These are phyloP conservation scores for Naja naja DNA, from an alignment of 2,113 vertebrate genomes.

Conservation along the genomic window DNA sequence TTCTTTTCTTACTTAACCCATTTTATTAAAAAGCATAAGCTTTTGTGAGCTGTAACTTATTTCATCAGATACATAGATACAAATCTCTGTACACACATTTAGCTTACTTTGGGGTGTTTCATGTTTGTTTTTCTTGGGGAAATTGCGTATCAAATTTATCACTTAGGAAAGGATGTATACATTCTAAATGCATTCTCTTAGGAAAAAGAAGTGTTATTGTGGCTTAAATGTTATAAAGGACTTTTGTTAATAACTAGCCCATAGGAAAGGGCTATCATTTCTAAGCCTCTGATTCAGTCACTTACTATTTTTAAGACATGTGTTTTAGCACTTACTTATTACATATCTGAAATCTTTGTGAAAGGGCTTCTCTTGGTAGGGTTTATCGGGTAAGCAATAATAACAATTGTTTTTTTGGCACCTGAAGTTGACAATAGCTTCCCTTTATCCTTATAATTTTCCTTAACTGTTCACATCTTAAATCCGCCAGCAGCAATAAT, in stretches of 20 bases:
- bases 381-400: neutral
- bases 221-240: neutral
- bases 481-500: neutral
- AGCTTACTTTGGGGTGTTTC: neutral
- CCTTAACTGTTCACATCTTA: neutral
- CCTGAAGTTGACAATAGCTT: neutral
- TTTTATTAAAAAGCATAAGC: neutral
- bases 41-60: neutral
- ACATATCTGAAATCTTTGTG: neutral
- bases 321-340: constrained; percentile 19
- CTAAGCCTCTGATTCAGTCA: neutral
- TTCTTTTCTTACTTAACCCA: neutral
- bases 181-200: neutral
- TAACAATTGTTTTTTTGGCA: neutral
- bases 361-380: neutral
- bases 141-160: neutral
- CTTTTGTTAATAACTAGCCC: neutral
- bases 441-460: neutral
- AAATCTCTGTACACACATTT: neutral
- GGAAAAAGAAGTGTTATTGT: neutral
- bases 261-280: neutral
- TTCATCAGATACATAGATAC: neutral
- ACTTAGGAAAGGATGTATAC: neutral
- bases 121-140: neutral
- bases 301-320: neutral